These are phyloP conservation scores for Cyphomyrmex costatus DNA, from an alignment of 1,140 invertebrate species.

Conservation along the genomic window DNA sequence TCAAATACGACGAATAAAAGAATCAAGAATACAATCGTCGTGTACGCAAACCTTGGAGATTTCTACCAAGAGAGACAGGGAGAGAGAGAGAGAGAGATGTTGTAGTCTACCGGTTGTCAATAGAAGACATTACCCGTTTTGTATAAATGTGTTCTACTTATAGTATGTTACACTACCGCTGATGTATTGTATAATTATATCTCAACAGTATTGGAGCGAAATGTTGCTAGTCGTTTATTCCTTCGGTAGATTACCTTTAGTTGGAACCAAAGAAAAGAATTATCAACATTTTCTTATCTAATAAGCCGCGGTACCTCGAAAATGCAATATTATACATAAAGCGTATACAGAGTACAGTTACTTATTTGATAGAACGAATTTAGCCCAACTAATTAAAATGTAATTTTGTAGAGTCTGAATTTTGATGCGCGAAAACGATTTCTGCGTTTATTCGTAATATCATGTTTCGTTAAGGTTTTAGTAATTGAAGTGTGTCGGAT, in stretches of 20 bases:
- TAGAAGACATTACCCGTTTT: background rate
- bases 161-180: background rate
- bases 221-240: slow-evolving; percentile 51
- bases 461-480: background rate
- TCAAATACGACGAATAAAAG: background rate
- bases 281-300: background rate
- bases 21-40: slow-evolving; percentile 8
- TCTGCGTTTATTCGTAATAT: background rate
- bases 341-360: background rate
- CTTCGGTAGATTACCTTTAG: slow-evolving; percentile 38
- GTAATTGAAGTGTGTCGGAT: background rate
- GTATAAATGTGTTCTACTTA: slow-evolving; percentile 18
- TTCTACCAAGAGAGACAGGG: background rate
- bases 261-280: slow-evolving; percentile 51
- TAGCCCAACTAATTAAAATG: background rate
- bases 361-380: background rate
- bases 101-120: slow-evolving; percentile 15
- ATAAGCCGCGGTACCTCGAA: background rate
- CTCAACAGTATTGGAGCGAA: slow-evolving; percentile 44
- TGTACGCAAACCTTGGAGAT: slow-evolving; percentile 1
- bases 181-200: slow-evolving; percentile 44
- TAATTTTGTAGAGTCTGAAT: slow-evolving; percentile 4
- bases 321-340: background rate
- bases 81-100: too few species aligned
- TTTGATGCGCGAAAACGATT: background rate